phyloP scores from a whole-genome alignment of 2,113 vertebrate genomes.

The Chionis minor region DNA sequence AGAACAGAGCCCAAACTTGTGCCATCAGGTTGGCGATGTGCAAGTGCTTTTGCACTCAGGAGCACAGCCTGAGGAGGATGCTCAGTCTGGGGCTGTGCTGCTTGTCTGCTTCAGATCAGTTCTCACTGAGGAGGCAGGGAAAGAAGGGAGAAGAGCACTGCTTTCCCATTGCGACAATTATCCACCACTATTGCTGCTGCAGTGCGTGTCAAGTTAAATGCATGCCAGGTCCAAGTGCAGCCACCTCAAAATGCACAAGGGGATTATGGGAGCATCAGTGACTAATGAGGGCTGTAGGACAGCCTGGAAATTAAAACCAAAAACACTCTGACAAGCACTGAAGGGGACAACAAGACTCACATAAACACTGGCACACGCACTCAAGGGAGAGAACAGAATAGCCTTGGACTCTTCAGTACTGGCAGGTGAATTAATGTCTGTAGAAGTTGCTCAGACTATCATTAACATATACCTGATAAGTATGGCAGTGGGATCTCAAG shows the following conservation, averaged over 20 bases:
- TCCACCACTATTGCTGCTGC: neutral
- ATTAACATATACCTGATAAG: conserved; percentile 31
- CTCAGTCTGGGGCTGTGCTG: neutral
- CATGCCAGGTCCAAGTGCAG: neutral
- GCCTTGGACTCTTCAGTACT: neutral
- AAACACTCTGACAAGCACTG: neutral
- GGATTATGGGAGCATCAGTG: neutral
- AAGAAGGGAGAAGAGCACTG: neutral
- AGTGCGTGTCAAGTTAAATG: neutral
- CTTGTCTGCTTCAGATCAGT: neutral
- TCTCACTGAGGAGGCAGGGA: neutral
- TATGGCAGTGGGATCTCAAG: conserved; percentile 42
- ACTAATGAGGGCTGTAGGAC: neutral
- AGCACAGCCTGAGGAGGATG: neutral
- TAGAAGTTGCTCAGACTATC: conserved; percentile 4
- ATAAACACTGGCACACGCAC: neutral
- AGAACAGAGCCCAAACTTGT: neutral
- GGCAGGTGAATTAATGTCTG: conserved; percentile 35
- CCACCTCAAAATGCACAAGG: neutral
- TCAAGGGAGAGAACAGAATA: neutral
- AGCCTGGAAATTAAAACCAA: neutral
- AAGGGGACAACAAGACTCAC: neutral
- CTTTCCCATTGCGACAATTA: neutral
- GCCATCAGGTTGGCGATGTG: too few relatives aligned
- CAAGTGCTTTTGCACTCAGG: neutral